Percentiles rank a stretch among this genome's conserved stretches.
phyloP scores from a whole-genome alignment of 1,140 invertebrate species.

The Sitobion miscanthi region DNA sequence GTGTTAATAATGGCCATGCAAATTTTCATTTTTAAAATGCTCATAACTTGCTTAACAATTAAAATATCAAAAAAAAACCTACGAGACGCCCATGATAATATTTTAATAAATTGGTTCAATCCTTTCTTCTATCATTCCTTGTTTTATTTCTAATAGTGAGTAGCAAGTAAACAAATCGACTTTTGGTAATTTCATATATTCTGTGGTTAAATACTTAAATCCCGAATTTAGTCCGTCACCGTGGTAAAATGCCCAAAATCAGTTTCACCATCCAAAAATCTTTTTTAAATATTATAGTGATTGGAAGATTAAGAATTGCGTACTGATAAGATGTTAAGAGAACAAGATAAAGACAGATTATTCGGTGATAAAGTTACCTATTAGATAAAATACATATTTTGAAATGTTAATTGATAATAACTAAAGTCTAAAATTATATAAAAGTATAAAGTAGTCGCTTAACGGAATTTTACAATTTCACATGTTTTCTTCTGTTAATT shows the following conservation, averaged over 20 bases:
- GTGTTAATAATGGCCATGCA: neutral
- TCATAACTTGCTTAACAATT: neutral
- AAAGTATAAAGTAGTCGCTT: neutral
- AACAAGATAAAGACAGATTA: neutral
- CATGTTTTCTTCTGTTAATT: neutral
- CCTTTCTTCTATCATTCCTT: neutral
- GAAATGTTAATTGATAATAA: constrained; percentile 18
- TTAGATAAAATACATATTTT: constrained; percentile 25
- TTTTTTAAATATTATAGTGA: neutral
- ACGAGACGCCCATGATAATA: neutral
- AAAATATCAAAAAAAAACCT: neutral
- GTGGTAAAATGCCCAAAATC: neutral
- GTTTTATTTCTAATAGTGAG: neutral
- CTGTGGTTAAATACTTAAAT: too few species aligned
- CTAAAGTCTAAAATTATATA: neutral
- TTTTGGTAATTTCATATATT: neutral
- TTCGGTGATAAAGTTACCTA: neutral
- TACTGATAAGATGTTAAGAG: constrained; percentile 9
- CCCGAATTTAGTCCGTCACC: neutral
- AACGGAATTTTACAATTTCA: neutral
- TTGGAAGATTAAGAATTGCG: neutral
- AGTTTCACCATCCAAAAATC: neutral
- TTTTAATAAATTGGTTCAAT: neutral
- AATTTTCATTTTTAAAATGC: neutral
- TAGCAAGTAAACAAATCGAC: neutral